Base-by-base conservation (phyloP, 2,888 invertebrate genomes). In the Sipha maydis region DNA sequence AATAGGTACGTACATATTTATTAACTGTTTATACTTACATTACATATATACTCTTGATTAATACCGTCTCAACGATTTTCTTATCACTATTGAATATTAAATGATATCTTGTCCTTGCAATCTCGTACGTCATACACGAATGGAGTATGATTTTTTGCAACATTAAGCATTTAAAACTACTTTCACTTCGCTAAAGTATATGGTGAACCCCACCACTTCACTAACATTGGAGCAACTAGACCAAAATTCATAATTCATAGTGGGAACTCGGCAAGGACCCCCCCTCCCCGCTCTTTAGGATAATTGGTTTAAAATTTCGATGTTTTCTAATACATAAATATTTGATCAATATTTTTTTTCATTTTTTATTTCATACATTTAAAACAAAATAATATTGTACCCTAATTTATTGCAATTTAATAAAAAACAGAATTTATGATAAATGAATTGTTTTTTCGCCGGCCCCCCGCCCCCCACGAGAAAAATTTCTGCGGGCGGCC, bases 161-260 rank as follows among this genome's bases (percentile, higher is more conserved):
- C 38, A 56, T 38, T 21, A 83, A 56, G 73, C 71, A 61, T 76
- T 75, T n/a, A 8, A 76, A 75, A 75, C 38, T 38, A 54, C 83
- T 84, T 84, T 84, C 83, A 84, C 83, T 84, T 76, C 0, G 28
- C 75, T n/a, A 56, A 56, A 75, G 21, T 21, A 25, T 25, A 75
- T 38, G 38, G 54, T n/a, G n/a, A 84, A 48, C 69, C 71, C 25
- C 75, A 34, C 79, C 54, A 78, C 2, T 5, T 5, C 19, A 38
- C 67, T 11, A 48, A 48, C 48, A 48, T 14, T 14, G 48, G 48
- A 48, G 14, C 48, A 14, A 48, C 14, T 21, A 7, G 28, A 14
- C n/a, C n/a, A n/a, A n/a, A 8, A 69, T 9, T n/a, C 25, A n/a
- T 41, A 41, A 48, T 28, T 69, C 69, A 28, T 28, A 25, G 69